Percentiles rank a stretch among this genome's conserved stretches.
Evolutionary conservation across 2,797 vertebrate species (phyloP).

Genomic region (Heteromormyrus szaboi): DNA sequence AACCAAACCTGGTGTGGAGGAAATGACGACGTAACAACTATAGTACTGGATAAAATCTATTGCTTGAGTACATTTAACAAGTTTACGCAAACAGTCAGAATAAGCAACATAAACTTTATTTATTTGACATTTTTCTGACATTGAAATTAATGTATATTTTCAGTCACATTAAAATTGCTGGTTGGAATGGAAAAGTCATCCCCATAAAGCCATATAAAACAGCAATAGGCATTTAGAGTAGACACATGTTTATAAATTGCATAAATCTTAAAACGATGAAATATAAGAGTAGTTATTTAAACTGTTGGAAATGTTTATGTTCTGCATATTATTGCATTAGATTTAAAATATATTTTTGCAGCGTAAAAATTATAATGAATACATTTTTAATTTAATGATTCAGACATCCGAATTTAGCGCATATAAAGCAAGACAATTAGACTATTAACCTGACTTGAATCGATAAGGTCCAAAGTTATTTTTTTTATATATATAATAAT

Average conservation of each 20-base stretch:
- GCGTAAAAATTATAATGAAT: not conserved
- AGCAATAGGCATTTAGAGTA: not conserved
- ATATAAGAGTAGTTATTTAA: not conserved
- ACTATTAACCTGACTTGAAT: not conserved
- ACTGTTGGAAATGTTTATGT: not conserved
- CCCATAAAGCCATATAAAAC: not conserved
- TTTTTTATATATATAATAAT: not conserved
- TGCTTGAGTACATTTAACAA: not conserved
- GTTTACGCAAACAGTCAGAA: not conserved
- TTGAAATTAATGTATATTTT: not conserved
- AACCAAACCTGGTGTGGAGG: slow-evolving; percentile 82
- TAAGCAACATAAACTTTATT: not conserved
- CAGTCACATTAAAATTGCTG: not conserved
- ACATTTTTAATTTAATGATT: not conserved
- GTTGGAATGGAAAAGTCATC: not conserved
- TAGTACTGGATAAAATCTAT: not conserved
- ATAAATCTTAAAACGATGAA: not conserved
- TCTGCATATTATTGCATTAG: not conserved
- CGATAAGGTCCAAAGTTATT: not conserved
- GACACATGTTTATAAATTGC: not conserved
- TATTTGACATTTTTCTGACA: not conserved
- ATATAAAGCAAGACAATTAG: not conserved
- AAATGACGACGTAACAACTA: slow-evolving; percentile 15
- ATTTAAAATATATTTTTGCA: not conserved
- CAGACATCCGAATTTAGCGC: not conserved